phyloP scores from a whole-genome alignment of 2,797 vertebrate genomes.

The Rhincodon typus region DNA sequence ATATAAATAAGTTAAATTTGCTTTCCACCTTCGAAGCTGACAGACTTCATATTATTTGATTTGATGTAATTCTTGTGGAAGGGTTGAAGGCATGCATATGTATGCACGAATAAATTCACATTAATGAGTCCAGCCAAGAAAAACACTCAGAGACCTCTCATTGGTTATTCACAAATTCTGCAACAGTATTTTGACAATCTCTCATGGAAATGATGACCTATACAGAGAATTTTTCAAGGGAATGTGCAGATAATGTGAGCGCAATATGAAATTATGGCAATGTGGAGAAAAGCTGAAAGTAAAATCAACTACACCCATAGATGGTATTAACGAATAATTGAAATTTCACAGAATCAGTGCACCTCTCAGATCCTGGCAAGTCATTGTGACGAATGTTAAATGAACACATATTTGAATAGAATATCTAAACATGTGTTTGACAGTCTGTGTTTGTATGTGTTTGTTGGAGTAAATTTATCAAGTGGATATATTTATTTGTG shows the following conservation, averaged over 20 bases:
- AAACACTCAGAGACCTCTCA: neutral
- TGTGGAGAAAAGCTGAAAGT: neutral
- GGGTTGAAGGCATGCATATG: slow-evolving; percentile 11
- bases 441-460: neutral
- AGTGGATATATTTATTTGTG: neutral
- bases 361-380: neutral
- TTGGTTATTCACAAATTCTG: neutral
- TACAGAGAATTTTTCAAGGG: neutral
- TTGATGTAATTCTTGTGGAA: neutral
- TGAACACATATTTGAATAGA: slow-evolving; percentile 10
- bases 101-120: neutral
- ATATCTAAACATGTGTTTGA: neutral
- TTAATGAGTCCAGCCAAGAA: neutral
- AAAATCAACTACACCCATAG: neutral
- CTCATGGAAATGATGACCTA: neutral
- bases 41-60: neutral
- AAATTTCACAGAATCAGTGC: neutral
- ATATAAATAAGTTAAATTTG: neutral
- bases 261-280: neutral
- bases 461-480: neutral
- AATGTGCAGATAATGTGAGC: neutral
- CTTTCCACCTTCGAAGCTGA: slow-evolving; percentile 18
- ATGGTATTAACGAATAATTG: slow-evolving; percentile 22
- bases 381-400: neutral
- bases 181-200: slow-evolving; percentile 23